Conservation (phyloP, 2,797 vertebrate species). For the Oceanodroma leucorhoa region DNA sequence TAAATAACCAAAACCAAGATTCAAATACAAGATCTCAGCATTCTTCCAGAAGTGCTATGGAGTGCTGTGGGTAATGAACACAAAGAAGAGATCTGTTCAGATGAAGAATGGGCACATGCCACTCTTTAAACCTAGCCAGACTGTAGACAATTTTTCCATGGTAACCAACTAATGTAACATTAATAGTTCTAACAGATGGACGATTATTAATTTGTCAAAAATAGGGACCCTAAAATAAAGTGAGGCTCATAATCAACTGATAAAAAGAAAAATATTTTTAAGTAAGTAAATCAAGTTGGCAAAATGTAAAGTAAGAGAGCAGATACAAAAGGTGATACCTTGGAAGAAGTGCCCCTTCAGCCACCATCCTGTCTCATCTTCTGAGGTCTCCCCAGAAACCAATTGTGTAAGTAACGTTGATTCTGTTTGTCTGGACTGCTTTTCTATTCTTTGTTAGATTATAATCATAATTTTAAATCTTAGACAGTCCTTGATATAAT, state of each 20-base stretch:
- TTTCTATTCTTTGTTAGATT: not conserved
- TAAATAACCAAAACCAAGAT: not conserved
- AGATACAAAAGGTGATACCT: not conserved
- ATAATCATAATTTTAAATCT: not conserved
- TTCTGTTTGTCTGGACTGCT: not conserved
- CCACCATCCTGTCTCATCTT: not conserved
- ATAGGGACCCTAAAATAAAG: not conserved
- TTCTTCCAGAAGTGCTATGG: not conserved
- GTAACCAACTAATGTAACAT: not conserved
- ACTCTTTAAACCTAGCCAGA: not conserved
- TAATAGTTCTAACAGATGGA: conserved; percentile 29
- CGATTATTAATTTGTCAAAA: conserved; percentile 7
- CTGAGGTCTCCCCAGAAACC: not conserved
- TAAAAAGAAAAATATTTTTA: not conserved
- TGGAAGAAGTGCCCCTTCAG: not conserved
- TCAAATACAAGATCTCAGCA: not conserved
- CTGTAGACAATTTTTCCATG: conserved; percentile 5
- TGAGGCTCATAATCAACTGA: not conserved
- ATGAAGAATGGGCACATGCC: not conserved
- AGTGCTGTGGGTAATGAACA: not conserved
- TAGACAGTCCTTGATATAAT: not conserved
- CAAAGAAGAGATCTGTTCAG: not conserved
- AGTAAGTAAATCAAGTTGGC: not conserved
- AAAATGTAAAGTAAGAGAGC: not conserved
- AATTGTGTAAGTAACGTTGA: not conserved